phyloP scores from a whole-genome alignment of 1,140 invertebrate species.

The Tribolium castaneum region DNA sequence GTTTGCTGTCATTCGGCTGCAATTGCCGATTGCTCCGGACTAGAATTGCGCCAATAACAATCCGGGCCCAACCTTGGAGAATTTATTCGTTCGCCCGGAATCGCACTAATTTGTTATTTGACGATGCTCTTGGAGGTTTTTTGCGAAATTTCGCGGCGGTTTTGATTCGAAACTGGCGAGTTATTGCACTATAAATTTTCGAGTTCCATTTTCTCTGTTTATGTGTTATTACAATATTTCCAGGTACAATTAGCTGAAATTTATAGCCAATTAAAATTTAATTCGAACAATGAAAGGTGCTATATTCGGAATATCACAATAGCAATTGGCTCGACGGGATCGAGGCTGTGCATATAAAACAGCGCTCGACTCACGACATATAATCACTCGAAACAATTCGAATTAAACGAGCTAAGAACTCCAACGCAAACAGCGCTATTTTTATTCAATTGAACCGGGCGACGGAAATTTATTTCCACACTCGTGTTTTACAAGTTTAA shows the following conservation, averaged over 20 bases:
- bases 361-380: not conserved
- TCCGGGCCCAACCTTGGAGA: constrained; percentile 45
- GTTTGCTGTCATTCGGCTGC: constrained; percentile 57
- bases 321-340: constrained; percentile 9
- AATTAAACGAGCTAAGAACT: not conserved
- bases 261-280: constrained; percentile 52
- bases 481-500: not conserved
- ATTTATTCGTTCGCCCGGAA: constrained; percentile 32
- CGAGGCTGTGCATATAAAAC: constrained; percentile 5
- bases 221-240: constrained; percentile 49
- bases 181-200: constrained; percentile 50
- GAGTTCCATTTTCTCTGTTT: constrained; percentile 46
- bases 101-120: constrained; percentile 47
- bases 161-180: constrained; percentile 18
- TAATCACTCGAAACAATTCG: not conserved
- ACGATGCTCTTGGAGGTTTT: constrained; percentile 38
- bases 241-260: constrained; percentile 51
- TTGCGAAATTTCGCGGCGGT: constrained; percentile 17
- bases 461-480: too few species aligned
- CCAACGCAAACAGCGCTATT: not conserved
- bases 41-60: constrained; percentile 52
- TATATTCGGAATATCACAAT: constrained; percentile 45
- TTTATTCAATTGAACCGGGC: not conserved
- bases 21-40: constrained; percentile 56
- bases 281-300: constrained; percentile 48